phyloP scores from a whole-genome alignment of 1,140 invertebrate species.

The Papilio aristodemus region DNA sequence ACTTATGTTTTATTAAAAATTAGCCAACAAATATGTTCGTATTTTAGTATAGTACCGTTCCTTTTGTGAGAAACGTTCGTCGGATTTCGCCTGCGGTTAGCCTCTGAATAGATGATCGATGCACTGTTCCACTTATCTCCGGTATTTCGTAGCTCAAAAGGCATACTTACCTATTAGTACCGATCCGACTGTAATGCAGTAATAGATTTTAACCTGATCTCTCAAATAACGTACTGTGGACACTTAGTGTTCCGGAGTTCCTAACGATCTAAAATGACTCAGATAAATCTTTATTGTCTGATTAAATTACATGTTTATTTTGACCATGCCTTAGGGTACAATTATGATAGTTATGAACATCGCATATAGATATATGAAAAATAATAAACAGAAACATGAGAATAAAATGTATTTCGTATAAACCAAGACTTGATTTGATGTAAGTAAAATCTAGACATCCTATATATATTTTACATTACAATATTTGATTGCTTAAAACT shows the following conservation, averaged over 20 bases:
- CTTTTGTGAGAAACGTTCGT: constrained; percentile 28
- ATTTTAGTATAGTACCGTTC: constrained; percentile 18
- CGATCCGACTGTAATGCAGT: constrained; percentile 16
- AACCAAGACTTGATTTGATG: too few relatives aligned
- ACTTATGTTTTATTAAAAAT: neutral
- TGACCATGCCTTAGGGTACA: neutral
- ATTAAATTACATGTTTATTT: neutral
- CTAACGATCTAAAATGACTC: neutral
- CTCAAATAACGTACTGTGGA: constrained; percentile 7
- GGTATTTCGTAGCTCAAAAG: constrained; percentile 22
- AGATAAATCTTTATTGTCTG: neutral
- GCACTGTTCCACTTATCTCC: constrained; percentile 27
- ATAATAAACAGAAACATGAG: neutral
- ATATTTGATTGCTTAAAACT: too few relatives aligned
- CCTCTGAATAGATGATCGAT: constrained; percentile 27
- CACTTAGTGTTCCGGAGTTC: neutral
- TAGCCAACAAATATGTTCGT: neutral
- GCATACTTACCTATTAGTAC: constrained; percentile 28
- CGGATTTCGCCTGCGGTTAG: constrained; percentile 29
- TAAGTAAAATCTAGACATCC: too few relatives aligned
- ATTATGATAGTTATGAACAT: neutral
- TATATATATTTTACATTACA: too few relatives aligned
- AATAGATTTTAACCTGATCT: constrained; percentile 6
- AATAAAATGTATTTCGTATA: too few relatives aligned
- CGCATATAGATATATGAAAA: neutral